Conservation (phyloP, 2,113 vertebrate genomes). For the Hystrix brachyura region DNA sequence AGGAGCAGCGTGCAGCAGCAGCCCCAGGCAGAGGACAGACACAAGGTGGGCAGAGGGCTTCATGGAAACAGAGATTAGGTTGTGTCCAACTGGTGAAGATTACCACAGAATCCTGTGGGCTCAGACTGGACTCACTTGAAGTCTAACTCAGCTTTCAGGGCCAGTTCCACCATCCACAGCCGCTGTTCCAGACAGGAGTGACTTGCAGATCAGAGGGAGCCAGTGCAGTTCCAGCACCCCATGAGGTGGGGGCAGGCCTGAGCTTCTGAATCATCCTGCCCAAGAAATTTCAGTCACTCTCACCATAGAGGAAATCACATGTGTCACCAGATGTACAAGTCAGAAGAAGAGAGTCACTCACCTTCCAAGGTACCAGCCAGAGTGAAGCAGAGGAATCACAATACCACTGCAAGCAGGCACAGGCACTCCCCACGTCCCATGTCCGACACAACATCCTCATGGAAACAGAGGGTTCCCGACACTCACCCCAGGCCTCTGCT, state of each 20-base stretch:
- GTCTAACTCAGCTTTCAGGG: neutral
- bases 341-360: slow-evolving; percentile 27
- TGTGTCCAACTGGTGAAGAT: neutral
- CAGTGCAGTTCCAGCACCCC: neutral
- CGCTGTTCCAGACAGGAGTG: neutral
- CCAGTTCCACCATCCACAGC: neutral
- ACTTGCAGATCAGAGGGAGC: neutral
- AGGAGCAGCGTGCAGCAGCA: neutral
- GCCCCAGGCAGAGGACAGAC: neutral
- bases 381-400: neutral
- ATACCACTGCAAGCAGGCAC: neutral
- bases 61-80: neutral
- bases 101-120: neutral
- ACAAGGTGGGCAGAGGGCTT: neutral
- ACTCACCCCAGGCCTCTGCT: neutral
- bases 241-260: neutral
- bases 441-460: neutral
- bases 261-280: neutral
- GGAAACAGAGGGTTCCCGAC: neutral
- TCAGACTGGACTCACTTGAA: neutral
- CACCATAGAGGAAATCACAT: neutral
- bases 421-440: neutral
- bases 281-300: neutral
- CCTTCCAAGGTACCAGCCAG: neutral
- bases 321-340: neutral